A percentile compares a stretch with the other conserved stretches of the same genome.
phyloP scores from a whole-genome alignment of 2,797 vertebrate genomes.

The Austrolebias charrua region DNA sequence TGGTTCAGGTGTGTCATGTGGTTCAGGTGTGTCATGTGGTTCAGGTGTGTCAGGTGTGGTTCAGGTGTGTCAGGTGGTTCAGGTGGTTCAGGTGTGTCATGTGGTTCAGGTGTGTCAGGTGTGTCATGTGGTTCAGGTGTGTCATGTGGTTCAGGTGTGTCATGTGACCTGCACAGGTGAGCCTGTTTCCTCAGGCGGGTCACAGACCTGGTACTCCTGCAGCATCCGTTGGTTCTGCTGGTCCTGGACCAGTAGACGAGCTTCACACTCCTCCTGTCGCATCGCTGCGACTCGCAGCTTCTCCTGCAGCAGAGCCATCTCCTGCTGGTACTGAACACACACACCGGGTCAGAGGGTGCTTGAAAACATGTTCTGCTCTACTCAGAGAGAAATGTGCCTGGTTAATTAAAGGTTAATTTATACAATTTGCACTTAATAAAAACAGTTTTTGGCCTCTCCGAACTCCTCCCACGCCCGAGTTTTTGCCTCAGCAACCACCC shows the following conservation, averaged over 20 bases:
- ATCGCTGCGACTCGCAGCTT: slow-evolving; percentile 84
- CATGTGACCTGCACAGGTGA: slow-evolving; percentile 12
- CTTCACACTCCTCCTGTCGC: slow-evolving; percentile 90
- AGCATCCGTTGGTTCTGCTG: slow-evolving; percentile 94
- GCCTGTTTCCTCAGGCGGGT: too few species aligned
- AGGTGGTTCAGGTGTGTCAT: neutral
- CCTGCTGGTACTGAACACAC: slow-evolving; percentile 87
- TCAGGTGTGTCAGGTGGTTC: neutral
- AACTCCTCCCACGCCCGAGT: too few species aligned
- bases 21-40: slow-evolving; percentile 16
- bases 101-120: neutral
- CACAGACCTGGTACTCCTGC: slow-evolving; percentile 86
- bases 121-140: slow-evolving; percentile 8
- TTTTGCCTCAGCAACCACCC: too few species aligned
- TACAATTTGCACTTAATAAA: too few species aligned
- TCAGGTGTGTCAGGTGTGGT: slow-evolving; percentile 23
- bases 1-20: slow-evolving; percentile 18
- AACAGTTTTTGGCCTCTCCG: too few species aligned
- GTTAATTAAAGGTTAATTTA: too few species aligned
- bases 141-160: slow-evolving; percentile 16
- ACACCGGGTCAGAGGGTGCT: neutral
- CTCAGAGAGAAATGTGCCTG: too few species aligned
- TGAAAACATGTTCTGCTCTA: too few species aligned
- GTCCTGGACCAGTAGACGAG: slow-evolving; percentile 88
- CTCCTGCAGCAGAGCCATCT: slow-evolving; percentile 90